Conservation (phyloP, 1,140 invertebrate species). For the Tetragonula clypearis region DNA sequence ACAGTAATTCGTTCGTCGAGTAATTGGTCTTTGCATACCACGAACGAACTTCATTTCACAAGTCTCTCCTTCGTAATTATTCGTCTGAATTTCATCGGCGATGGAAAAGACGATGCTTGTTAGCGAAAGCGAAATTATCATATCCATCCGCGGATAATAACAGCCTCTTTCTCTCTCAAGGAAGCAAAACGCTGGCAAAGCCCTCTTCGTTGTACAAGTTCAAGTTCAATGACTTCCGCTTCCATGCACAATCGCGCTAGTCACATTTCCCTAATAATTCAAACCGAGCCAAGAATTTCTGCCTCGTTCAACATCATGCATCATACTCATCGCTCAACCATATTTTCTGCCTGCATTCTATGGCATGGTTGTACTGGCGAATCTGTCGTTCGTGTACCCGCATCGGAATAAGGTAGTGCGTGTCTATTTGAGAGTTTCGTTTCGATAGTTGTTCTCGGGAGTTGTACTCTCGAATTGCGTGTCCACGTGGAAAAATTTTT, state of each 20-base stretch:
- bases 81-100: too few relatives aligned
- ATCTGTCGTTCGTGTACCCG: neutral
- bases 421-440: too few relatives aligned
- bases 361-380: neutral
- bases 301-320: neutral
- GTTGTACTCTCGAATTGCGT: too few relatives aligned
- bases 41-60: neutral
- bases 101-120: neutral
- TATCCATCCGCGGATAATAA: neutral
- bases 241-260: neutral
- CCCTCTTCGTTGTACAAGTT: neutral
- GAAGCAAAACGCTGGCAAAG: neutral
- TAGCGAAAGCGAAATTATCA: neutral
- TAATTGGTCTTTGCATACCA: neutral
- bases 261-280: conserved; percentile 31
- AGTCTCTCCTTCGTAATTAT: neutral
- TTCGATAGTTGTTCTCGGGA: too few relatives aligned
- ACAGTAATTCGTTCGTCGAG: neutral
- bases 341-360: neutral
- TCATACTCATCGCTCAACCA: neutral
- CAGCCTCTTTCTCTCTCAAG: neutral
- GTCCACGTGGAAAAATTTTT: too few relatives aligned
- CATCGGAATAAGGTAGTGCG: neutral
- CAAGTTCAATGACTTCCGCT: conserved; percentile 14
- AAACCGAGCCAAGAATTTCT: conserved; percentile 7